A percentile compares a stretch with the other conserved stretches of the same genome.
Evolutionary conservation across 2,888 invertebrate species (phyloP).

Genomic region (Lasioglossum pauxillum): DNA sequence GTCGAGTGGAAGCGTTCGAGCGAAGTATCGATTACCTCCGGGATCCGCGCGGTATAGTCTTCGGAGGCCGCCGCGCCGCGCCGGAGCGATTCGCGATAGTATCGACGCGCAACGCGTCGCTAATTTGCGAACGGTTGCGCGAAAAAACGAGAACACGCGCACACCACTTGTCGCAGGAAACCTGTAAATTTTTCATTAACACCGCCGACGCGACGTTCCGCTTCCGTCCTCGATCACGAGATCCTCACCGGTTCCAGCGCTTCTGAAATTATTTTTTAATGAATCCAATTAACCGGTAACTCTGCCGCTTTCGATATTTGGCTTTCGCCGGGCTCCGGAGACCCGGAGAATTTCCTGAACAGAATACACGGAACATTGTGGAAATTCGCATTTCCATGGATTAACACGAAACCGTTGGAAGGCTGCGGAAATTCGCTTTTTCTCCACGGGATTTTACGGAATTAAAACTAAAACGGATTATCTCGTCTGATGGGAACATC

Average conservation of each 20-base stretch:
- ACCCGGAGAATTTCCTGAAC: neutral
- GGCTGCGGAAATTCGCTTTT: neutral
- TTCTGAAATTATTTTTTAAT: neutral
- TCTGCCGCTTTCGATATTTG: neutral
- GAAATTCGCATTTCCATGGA: neutral
- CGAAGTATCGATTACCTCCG: constrained; percentile 33
- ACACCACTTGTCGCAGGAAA: neutral
- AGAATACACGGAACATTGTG: neutral
- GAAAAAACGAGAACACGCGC: neutral
- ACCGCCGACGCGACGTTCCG: neutral
- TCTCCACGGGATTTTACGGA: neutral
- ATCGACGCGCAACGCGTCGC: constrained; percentile 16
- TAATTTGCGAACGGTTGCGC: constrained; percentile 15
- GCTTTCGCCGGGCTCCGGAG: neutral
- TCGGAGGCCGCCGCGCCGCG: neutral
- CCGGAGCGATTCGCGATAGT: neutral
- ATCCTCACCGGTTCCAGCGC: neutral
- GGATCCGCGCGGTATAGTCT: neutral
- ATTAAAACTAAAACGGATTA: neutral
- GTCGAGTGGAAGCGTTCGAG: constrained; percentile 39
- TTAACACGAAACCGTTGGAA: neutral
- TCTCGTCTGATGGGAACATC: neutral
- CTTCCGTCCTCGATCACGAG: neutral
- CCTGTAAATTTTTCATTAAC: constrained; percentile 23
- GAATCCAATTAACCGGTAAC: neutral